Conservation (phyloP, 2,113 vertebrate species). For the Lanius ludovicianus region DNA sequence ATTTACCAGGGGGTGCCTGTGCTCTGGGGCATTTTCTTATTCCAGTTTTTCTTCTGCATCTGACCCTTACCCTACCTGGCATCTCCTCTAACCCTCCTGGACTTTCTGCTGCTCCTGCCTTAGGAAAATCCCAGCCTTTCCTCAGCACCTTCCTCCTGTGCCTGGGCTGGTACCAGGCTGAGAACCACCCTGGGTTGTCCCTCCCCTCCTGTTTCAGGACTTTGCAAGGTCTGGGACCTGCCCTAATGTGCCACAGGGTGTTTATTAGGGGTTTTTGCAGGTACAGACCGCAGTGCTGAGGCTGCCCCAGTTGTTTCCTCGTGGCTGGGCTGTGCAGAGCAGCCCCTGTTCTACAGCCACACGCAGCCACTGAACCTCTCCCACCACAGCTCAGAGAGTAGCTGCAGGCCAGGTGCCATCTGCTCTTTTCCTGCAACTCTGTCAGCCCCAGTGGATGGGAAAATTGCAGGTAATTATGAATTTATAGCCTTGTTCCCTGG, state of each 20-base stretch:
- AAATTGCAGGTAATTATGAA: conserved; percentile 68
- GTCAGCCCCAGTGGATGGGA: conserved; percentile 42
- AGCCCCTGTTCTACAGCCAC: neutral
- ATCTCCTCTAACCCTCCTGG: neutral
- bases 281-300: neutral
- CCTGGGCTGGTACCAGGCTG: neutral
- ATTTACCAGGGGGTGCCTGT: neutral
- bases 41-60: neutral
- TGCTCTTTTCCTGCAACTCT: neutral
- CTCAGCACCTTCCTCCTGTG: neutral
- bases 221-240: neutral
- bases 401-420: neutral
- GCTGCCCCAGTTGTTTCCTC: neutral
- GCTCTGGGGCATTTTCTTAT: neutral
- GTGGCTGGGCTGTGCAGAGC: neutral
- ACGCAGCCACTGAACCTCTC: conserved; percentile 7
- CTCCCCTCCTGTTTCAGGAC: neutral
- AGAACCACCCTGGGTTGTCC: neutral
- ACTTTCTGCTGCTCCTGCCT: neutral
- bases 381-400: neutral
- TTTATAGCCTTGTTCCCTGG: neutral
- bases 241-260: neutral
- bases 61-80: neutral
- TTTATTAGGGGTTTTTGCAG: neutral
- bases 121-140: neutral